phyloP scores from a whole-genome alignment of 2,797 vertebrate species.

The Phrynocephalus forsythii region DNA sequence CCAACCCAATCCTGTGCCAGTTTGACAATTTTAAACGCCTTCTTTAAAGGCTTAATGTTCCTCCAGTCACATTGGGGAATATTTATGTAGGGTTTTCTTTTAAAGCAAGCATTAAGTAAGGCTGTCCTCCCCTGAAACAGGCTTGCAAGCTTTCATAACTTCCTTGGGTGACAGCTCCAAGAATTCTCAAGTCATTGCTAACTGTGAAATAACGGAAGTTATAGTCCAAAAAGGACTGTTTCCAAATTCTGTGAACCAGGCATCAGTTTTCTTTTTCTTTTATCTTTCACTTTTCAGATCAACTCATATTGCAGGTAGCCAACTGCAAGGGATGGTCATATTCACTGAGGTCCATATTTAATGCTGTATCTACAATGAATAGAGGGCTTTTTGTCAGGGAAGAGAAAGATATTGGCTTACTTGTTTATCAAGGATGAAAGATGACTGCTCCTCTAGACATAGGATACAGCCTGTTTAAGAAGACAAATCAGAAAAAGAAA shows the following conservation, averaged over 20 bases:
- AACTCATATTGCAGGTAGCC: not conserved
- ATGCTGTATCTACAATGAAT: not conserved
- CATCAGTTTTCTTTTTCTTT: not conserved
- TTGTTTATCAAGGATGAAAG: not conserved
- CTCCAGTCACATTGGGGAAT: not conserved
- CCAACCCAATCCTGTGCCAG: too few species aligned
- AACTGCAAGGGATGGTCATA: not conserved
- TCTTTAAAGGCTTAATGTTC: not conserved
- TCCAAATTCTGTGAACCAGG: too few species aligned
- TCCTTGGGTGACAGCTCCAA: too few species aligned
- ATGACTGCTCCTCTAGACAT: not conserved
- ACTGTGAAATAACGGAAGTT: too few species aligned
- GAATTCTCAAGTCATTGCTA: too few species aligned
- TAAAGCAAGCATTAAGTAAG: too few species aligned
- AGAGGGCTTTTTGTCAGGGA: not conserved
- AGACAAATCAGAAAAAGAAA: not conserved
- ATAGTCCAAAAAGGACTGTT: too few species aligned
- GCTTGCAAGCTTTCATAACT: too few species aligned
- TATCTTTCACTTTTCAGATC: not conserved
- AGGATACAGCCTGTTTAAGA: not conserved
- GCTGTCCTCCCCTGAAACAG: too few species aligned
- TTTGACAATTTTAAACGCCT: not conserved
- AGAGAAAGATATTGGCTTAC: not conserved
- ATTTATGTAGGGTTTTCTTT: not conserved
- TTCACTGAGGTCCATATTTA: not conserved